These are phyloP conservation scores for Drosophila persimilis DNA, from an alignment of 1,140 invertebrate species.

Conservation along the genomic window DNA sequence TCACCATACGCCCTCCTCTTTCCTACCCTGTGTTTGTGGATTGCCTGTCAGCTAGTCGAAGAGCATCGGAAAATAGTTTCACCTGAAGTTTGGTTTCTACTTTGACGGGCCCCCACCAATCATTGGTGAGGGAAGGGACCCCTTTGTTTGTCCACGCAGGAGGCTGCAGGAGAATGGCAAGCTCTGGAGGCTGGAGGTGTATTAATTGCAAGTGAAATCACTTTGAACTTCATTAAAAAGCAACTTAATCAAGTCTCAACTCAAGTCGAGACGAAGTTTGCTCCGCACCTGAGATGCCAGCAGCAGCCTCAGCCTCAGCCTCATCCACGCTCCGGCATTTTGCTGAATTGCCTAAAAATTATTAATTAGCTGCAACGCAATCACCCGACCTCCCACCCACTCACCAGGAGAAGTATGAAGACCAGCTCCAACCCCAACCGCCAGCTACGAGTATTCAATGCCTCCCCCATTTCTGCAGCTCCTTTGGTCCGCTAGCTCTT, in stretches of 20 bases:
- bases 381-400: not conserved
- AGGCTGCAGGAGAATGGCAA: not conserved
- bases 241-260: slow-evolving; percentile 74
- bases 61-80: slow-evolving; percentile 26
- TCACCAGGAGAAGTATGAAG: no score
- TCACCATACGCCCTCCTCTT: no score
- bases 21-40: not conserved
- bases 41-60: slow-evolving; percentile 2
- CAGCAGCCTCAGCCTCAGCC: not conserved
- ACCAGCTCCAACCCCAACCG: not conserved
- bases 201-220: slow-evolving; percentile 77
- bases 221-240: slow-evolving; percentile 80
- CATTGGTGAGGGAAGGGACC: slow-evolving; percentile 1
- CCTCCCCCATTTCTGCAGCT: not conserved
- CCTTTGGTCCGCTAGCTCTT: slow-evolving; percentile 38
- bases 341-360: slow-evolving; percentile 79
- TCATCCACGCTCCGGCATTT: slow-evolving; percentile 25
- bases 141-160: slow-evolving; percentile 6
- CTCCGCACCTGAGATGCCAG: slow-evolving; percentile 18
- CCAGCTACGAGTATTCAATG: not conserved
- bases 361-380: slow-evolving; percentile 63
- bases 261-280: slow-evolving; percentile 56
- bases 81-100: slow-evolving; percentile 8
- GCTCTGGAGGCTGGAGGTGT: slow-evolving; percentile 24
- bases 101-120: slow-evolving; percentile 16